Base-by-base conservation (phyloP, 2,797 vertebrate species). In the Eulemur albifrons region DNA sequence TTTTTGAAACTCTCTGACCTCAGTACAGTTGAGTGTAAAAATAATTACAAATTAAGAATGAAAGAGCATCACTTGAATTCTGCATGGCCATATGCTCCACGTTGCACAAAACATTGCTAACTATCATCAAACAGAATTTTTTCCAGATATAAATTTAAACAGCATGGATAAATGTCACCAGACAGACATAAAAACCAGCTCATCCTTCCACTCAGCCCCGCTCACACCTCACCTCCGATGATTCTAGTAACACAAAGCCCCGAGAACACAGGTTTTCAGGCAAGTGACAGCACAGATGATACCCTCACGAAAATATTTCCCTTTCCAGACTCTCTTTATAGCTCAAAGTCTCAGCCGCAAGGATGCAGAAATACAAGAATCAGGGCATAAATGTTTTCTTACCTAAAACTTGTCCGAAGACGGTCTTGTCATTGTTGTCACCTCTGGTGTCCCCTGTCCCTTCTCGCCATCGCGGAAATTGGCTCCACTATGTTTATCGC, bases 1-100 rank as follows among this genome's bases (percentile, higher is more conserved):
- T 99, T 98, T 99, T 99, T 98, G 98, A 98, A 99, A 98, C 97
- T 98, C 98, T 97, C 97, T 98, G 98, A 98, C 98, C 98, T 98
- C 90, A 75, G 92, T 98, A 97, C 97, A 98, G 98, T 98, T 98
- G 98, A 96, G 98, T 98, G 96, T 98, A 98, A 98, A 98, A 98
- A 99, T 98, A 98, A 98, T 98, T 98, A 98, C 98, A 98, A 98
- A 98, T 98, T 98, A 98, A 98, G 97, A 98, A 98, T 98, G 97
- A 98, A 97, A 96, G 97, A 98, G 95, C 97, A 96, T 96, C 96
- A 76, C 94, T 98, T 98, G 97, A 97, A 98, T 98, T 98, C 97
- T 97, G 95, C 85, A 96, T 35, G 32, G 83, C 97, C 97, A 98
- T 97, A 97, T 97, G 97, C 52, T 96, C 86, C 20, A 23, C 10